Percentiles rank a stretch among this genome's conserved stretches.
phyloP scores from a whole-genome alignment of 2,113 vertebrate genomes.

The Condylura cristata region DNA sequence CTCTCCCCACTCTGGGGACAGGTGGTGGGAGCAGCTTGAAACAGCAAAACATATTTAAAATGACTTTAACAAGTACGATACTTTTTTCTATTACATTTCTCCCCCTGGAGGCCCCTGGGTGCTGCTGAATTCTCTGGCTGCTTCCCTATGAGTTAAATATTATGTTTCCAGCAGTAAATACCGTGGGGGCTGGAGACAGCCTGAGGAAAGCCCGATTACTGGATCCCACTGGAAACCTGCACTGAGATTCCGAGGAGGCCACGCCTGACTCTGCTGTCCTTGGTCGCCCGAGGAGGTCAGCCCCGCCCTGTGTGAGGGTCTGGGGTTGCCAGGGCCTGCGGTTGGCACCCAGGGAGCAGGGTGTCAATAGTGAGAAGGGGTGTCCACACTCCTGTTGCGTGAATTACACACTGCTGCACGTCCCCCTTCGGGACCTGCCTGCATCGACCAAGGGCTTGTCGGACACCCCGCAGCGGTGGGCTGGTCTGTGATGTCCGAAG shows the following conservation, averaged over 20 bases:
- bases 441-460: not conserved
- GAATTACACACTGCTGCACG: not conserved
- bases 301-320: accelerated
- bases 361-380: not conserved
- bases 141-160: not conserved
- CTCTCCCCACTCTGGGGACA: not conserved
- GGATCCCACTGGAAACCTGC: not conserved
- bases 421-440: not conserved
- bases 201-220: not conserved
- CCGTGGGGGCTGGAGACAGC: accelerated
- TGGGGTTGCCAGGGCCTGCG: not conserved
- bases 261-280: not conserved
- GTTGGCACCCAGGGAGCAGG: too few species aligned
- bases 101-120: not conserved
- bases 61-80: not conserved
- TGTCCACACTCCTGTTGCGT: not conserved
- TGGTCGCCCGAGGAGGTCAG: accelerated
- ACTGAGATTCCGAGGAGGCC: not conserved
- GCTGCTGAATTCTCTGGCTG: not conserved
- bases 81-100: not conserved
- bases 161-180: not conserved
- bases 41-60: not conserved
- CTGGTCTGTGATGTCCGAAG: not conserved
- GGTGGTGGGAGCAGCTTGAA: not conserved
- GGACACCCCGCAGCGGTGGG: not conserved